phyloP scores from a whole-genome alignment of 1,140 invertebrate genomes.

The Scaptomyza pallida region DNA sequence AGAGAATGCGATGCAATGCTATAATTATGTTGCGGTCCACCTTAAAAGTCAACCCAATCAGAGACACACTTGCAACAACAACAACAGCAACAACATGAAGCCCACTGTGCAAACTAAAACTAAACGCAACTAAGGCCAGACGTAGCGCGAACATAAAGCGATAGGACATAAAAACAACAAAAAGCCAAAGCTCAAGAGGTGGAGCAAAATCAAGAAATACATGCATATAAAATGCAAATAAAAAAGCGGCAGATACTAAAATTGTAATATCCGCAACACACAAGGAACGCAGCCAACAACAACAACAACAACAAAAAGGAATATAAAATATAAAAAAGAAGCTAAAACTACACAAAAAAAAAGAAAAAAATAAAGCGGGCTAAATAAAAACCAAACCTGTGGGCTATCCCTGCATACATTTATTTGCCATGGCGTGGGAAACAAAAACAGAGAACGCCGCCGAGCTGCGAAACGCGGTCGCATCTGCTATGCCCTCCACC shows the following conservation, averaged over 20 bases:
- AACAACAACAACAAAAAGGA: constrained; percentile 14
- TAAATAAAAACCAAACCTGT: constrained; percentile 60
- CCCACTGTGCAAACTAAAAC: constrained; percentile 48
- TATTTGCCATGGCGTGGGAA: constrained; percentile 69
- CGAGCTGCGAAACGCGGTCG: constrained; percentile 25
- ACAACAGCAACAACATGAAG: neutral
- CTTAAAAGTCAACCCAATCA: constrained; percentile 25
- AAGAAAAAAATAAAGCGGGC: constrained; percentile 45
- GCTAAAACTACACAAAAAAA: constrained; percentile 24
- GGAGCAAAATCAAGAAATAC: constrained; percentile 49
- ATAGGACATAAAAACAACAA: too few species aligned
- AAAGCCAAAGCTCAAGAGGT: constrained; percentile 7
- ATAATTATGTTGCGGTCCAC: constrained; percentile 28
- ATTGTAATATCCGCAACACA: constrained; percentile 76
- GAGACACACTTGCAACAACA: constrained; percentile 5
- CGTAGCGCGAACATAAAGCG: constrained; percentile 16
- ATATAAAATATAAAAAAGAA: too few species aligned
- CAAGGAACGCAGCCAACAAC: constrained; percentile 52
- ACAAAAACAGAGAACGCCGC: constrained; percentile 60
- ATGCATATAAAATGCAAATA: constrained; percentile 82
- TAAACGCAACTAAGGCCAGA: constrained; percentile 50
- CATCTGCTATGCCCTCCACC: constrained; percentile 16
- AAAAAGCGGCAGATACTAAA: constrained; percentile 80
- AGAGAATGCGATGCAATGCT: neutral
- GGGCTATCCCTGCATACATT: constrained; percentile 50